phyloP scores from a whole-genome alignment of 30 jellyfish, hydroid and myxozoan species.

The Aurelia aurita region DNA sequence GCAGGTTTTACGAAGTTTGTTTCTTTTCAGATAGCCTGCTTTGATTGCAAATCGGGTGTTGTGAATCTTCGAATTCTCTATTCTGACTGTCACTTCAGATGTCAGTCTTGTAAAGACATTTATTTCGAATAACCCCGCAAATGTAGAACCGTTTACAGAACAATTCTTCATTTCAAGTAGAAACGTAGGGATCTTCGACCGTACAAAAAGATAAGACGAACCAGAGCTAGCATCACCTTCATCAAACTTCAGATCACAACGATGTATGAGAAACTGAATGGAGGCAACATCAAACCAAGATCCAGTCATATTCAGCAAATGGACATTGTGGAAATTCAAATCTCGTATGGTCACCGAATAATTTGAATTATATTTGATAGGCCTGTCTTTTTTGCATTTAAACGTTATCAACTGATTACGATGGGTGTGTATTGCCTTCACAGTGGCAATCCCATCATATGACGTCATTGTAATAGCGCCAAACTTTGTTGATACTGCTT shows the following conservation, averaged over 20 bases:
- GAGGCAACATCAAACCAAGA: background rate
- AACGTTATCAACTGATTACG: background rate
- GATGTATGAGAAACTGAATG: background rate
- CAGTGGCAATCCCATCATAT: constrained; percentile 22
- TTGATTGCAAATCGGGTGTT: too few species aligned
- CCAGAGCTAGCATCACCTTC: background rate
- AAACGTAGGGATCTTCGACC: background rate
- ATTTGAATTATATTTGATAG: background rate
- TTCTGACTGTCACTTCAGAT: background rate
- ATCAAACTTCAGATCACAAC: background rate
- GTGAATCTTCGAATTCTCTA: background rate
- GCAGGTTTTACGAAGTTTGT: too few species aligned
- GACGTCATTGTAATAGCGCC: constrained; percentile 8
- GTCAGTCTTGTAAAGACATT: background rate
- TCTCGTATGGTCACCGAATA: background rate
- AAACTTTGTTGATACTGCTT: background rate
- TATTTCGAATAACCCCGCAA: background rate
- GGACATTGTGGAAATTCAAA: background rate
- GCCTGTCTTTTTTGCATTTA: background rate
- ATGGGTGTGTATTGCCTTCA: background rate
- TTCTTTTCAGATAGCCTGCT: too few species aligned
- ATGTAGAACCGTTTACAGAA: background rate
- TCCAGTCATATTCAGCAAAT: background rate
- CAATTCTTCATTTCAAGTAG: constrained; percentile 7
- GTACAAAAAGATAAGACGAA: background rate